Conservation (phyloP, 1,140 invertebrate species). For the Nephila pilipes region DNA sequence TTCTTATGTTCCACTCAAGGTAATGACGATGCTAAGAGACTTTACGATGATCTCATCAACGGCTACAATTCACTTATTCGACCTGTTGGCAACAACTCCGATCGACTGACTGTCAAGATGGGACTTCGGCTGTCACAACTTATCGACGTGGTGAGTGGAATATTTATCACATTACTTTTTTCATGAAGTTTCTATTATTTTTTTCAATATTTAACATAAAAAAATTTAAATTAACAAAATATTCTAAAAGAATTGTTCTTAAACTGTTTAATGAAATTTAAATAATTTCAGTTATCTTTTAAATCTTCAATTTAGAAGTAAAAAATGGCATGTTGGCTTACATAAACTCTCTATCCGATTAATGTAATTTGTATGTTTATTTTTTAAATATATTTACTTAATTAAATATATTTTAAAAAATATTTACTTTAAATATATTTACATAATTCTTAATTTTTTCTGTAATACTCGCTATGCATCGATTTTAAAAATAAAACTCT, state of each 20-base stretch:
- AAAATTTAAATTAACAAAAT: not conserved
- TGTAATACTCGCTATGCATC: too few species aligned
- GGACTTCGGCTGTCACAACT: constrained; percentile 97
- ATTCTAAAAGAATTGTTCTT: not conserved
- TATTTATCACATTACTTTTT: not conserved
- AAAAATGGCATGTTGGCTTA: too few species aligned
- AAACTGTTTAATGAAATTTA: not conserved
- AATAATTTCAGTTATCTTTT: not conserved
- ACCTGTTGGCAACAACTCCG: constrained; percentile 97
- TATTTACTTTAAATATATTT: too few species aligned
- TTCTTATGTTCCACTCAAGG: constrained; percentile 10
- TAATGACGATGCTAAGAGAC: constrained; percentile 91
- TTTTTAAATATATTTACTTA: too few species aligned
- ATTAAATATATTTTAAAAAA: too few species aligned
- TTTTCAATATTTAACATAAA: not conserved
- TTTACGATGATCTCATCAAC: constrained; percentile 96
- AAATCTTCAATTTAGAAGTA: too few species aligned
- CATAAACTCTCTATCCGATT: too few species aligned
- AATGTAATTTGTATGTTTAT: too few species aligned
- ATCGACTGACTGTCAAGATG: constrained; percentile 97
- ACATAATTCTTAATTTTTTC: too few species aligned
- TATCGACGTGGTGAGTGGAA: constrained; percentile 95
- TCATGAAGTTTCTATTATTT: not conserved
- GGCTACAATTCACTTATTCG: constrained; percentile 99
- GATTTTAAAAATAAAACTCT: too few species aligned